A percentile compares a stretch with the other conserved stretches of the same genome.
phyloP scores from a whole-genome alignment of 2,888 invertebrate species.

The Apantesis nais region DNA sequence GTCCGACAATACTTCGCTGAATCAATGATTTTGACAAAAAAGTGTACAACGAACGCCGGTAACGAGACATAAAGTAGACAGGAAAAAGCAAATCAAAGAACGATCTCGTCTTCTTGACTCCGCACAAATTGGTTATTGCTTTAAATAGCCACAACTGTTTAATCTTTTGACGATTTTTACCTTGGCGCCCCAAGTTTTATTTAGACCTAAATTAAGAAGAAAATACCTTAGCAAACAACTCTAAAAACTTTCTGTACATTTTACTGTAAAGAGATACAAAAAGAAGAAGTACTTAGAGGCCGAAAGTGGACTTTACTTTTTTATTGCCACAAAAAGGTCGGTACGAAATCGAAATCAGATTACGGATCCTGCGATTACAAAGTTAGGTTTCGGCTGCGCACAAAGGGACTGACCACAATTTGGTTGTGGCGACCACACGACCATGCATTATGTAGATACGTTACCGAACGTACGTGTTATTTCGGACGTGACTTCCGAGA shows the following conservation, averaged over 20 bases:
- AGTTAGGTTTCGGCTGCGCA: constrained; percentile 64
- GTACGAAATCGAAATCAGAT: constrained; percentile 79
- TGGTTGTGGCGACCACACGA: constrained; percentile 62
- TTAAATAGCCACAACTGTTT: constrained; percentile 36
- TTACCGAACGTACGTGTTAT: constrained; percentile 57
- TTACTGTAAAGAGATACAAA: constrained; percentile 61
- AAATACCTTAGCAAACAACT: constrained; percentile 58
- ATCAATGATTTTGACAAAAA: constrained; percentile 63
- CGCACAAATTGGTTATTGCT: constrained; percentile 40
- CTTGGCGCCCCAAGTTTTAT: constrained; percentile 53
- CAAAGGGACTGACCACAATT: constrained; percentile 64
- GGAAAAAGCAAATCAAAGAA: constrained; percentile 48
- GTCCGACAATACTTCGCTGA: constrained; percentile 56
- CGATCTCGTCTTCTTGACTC: constrained; percentile 32
- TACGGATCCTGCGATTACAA: constrained; percentile 74
- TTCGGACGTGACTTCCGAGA: constrained; percentile 68
- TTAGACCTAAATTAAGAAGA: constrained; percentile 49
- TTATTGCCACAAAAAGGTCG: constrained; percentile 74
- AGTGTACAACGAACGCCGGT: constrained; percentile 41
- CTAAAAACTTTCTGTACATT: constrained; percentile 59
- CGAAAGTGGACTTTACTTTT: constrained; percentile 70
- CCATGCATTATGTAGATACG: constrained; percentile 59
- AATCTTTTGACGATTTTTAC: constrained; percentile 41
- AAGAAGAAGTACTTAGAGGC: constrained; percentile 60
- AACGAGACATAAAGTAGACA: constrained; percentile 44